A percentile compares a stretch with the other conserved stretches of the same genome.
Evolutionary conservation across 2,113 vertebrate genomes (phyloP).

Genomic region (Crypturellus undulatus): DNA sequence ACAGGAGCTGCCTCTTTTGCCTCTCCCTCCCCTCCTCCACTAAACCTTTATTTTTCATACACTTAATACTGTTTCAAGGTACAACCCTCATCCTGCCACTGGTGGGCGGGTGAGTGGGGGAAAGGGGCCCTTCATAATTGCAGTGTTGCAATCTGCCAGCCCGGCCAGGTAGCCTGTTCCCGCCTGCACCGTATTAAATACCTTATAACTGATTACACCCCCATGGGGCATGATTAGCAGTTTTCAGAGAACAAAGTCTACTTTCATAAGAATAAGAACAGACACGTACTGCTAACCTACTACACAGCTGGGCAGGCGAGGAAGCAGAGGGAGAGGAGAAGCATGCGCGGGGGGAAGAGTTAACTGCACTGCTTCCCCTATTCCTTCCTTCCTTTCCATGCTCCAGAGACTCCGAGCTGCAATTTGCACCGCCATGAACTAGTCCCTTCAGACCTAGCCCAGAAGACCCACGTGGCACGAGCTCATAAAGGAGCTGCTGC

Average conservation of each 20-base stretch:
- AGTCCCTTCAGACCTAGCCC: neutral
- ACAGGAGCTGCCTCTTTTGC: constrained; percentile 40
- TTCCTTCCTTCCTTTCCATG: neutral
- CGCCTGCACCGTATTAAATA: constrained; percentile 84
- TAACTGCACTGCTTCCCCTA: constrained; percentile 2
- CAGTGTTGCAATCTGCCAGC: constrained; percentile 83
- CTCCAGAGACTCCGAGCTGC: neutral
- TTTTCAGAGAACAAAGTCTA: constrained; percentile 85
- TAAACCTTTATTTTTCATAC: constrained; percentile 63
- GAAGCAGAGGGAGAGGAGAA: constrained; percentile 29
- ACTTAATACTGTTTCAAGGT: constrained; percentile 47
- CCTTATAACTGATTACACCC: constrained; percentile 84
- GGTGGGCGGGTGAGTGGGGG: constrained; percentile 66
- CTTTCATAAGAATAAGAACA: constrained; percentile 83
- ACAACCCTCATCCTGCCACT: constrained; percentile 60
- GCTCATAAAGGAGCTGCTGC: neutral
- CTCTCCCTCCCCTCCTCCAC: constrained; percentile 58
- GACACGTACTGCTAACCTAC: constrained; percentile 76
- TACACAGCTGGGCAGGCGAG: constrained; percentile 74
- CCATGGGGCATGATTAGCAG: constrained; percentile 84
- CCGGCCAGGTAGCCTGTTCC: constrained; percentile 79
- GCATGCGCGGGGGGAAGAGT: neutral
- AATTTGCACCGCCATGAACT: neutral
- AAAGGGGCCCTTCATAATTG: constrained; percentile 79
- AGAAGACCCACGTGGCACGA: neutral